Conservation (phyloP, 2,797 vertebrate species). For the Spheniscus humboldti region DNA sequence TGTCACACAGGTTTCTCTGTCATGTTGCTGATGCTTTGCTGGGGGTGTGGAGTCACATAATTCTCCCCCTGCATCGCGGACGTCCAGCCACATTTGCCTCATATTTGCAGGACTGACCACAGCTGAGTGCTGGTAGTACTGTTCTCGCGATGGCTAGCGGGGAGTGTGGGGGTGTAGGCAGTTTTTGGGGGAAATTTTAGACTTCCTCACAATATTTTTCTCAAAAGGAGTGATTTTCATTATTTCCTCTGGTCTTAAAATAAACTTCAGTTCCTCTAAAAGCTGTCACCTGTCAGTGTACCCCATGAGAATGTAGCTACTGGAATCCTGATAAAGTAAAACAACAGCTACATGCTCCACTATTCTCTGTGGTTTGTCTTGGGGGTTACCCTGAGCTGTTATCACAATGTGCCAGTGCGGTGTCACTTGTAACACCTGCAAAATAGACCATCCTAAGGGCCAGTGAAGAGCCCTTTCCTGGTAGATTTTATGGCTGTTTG, state of each 20-base stretch:
- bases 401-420: accelerated
- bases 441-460: background rate
- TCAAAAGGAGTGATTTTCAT: background rate
- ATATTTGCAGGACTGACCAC: background rate
- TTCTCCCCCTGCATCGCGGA: background rate
- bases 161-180: background rate
- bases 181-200: background rate
- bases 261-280: background rate
- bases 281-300: background rate
- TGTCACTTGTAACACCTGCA: background rate
- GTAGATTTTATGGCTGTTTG: background rate
- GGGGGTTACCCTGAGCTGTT: background rate
- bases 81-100: accelerated
- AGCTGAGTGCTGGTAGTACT: background rate
- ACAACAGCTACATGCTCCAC: background rate
- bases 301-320: background rate
- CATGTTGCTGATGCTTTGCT: background rate
- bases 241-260: background rate
- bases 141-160: accelerated
- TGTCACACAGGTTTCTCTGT: background rate
- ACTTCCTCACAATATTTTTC: background rate
- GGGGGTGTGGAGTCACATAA: background rate
- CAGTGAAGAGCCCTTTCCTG: background rate
- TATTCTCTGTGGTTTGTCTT: background rate
- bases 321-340: background rate